Base-by-base conservation (phyloP, 2,797 vertebrate species). In the Setipinna tenuifilis region DNA sequence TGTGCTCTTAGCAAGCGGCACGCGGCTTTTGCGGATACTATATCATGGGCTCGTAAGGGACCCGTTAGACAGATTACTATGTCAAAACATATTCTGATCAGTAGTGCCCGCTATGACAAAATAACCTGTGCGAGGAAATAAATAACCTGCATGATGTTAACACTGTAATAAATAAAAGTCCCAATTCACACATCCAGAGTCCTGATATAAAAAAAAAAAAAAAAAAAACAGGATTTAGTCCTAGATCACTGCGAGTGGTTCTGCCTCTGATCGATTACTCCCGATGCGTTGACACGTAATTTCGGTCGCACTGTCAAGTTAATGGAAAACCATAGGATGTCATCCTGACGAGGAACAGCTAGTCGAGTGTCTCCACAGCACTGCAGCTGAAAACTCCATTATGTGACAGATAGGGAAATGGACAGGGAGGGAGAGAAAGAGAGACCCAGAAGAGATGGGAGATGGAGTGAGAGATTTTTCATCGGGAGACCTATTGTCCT, bases 251-350 rank as follows among this genome's bases (percentile, higher is more conserved):
- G 6, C 19, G 50, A 9, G 50, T 25, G 9, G 71, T 19, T 78
- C 17, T 10, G 0, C 16, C 31, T 9, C 17, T 78, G 71, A 78
- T 44, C 41, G 71, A 78, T 78, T 44, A 44, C 6, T 21, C 71
- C 35, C 17, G 16, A 11, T 44, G 17, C 19, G 31, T 78, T 21
- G 71, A 31, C 71, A 78, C 71, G 9, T 31, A 78, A 41, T 44
- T 78, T 41, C 71, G 41, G 35, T 78, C 28, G 12, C 68, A 19
- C 28, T 28, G 41, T 78, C 68, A 44, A 44, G 31, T 78, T 41
- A 78, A 78, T 41, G 19, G 71, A 78, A 78, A 78, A 78, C 71
- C 35, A 31, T 35, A 78, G 71, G 71, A 44, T 44, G 35, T 78
- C 71, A 21, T 41, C 31, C 31, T 78, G 71, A 78, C 35, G 17